These are phyloP conservation scores for Prenolepis imparis DNA, from an alignment of 2,888 invertebrate species.

Conservation along the genomic window DNA sequence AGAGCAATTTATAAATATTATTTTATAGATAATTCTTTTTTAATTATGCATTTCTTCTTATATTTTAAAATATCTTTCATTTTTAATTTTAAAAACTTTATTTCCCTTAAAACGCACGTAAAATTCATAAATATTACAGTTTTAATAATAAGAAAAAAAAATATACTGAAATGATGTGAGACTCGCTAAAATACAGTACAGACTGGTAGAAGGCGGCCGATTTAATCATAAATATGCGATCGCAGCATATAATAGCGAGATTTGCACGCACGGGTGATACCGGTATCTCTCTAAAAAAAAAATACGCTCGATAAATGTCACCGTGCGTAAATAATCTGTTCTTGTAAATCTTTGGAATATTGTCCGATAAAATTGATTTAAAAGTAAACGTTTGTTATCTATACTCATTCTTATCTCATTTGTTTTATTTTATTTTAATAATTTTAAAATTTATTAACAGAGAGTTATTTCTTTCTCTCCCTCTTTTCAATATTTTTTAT, in stretches of 20 bases:
- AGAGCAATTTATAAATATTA: not conserved
- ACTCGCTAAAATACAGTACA: not conserved
- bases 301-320: not conserved
- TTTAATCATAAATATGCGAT: constrained; percentile 1
- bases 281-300: not conserved
- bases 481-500: not conserved
- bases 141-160: not conserved
- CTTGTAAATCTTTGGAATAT: not conserved
- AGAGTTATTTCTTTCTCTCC: not conserved
- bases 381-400: not conserved
- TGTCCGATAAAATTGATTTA: not conserved
- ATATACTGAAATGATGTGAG: not conserved
- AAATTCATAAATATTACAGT: not conserved
- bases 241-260: not conserved
- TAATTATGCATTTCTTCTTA: not conserved
- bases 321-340: not conserved
- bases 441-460: not conserved
- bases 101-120: not conserved
- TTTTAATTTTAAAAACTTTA: not conserved
- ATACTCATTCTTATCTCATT: not conserved
- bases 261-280: not conserved
- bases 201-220: not conserved
- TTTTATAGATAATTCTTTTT: not conserved
- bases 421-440: not conserved
- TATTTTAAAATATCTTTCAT: not conserved